Evolutionary conservation across 2,888 invertebrate genomes (phyloP).

Genomic region (Micropterix aruncella): DNA sequence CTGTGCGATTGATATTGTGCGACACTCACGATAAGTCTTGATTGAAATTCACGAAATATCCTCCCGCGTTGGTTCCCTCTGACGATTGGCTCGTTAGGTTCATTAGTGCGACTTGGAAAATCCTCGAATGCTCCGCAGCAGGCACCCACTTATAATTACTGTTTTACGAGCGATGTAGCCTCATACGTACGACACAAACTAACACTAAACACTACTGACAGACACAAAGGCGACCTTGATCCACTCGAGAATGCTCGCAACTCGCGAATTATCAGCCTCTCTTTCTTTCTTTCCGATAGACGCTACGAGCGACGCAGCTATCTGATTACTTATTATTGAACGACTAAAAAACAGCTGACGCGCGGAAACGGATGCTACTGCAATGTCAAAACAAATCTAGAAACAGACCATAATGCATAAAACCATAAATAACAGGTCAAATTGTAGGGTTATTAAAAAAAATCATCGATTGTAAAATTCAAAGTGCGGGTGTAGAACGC

Average conservation of each 20-base stretch:
- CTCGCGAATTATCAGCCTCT: not conserved
- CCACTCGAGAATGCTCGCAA: not conserved
- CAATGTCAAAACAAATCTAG: conserved; percentile 5
- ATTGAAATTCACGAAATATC: conserved; percentile 92
- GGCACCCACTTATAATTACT: conserved; percentile 1
- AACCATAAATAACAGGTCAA: no score
- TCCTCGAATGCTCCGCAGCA: conserved; percentile 18
- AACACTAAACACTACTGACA: conserved; percentile 6
- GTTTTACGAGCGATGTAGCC: no score
- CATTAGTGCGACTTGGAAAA: conserved; percentile 55
- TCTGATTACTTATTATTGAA: conserved; percentile 7
- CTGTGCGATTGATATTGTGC: conserved; percentile 3
- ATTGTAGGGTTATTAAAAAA: no score
- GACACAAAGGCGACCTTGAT: not conserved
- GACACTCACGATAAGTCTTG: conserved; percentile 92
- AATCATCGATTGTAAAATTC: no score
- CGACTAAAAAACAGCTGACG: conserved; percentile 10
- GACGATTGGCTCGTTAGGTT: conserved; percentile 66
- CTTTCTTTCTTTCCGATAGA: not conserved
- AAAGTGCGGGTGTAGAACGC: no score
- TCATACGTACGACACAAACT: conserved; percentile 15
- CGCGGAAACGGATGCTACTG: conserved; percentile 5
- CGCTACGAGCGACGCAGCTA: no score
- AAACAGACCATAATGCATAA: no score
- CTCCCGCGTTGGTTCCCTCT: conserved; percentile 66